Conservation (phyloP, 2,797 vertebrate genomes). For the Poeciliopsis presidionis region DNA sequence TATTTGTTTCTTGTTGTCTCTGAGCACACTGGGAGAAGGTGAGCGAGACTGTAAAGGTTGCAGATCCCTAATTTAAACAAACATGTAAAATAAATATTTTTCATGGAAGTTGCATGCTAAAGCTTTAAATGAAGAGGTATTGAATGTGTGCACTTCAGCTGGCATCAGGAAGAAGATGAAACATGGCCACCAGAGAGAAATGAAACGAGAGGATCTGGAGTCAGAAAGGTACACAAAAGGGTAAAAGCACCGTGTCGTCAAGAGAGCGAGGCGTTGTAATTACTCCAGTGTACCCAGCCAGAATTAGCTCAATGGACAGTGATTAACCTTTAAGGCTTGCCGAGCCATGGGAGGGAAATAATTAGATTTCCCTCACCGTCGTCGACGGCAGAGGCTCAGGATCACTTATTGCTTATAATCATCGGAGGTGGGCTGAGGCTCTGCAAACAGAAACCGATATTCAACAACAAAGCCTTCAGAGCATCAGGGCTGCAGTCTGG, state of each 20-base stretch:
- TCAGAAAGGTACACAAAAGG: conserved; percentile 36
- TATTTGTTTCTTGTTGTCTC: no score
- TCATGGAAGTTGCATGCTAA: no score
- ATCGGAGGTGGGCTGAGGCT: conserved; percentile 41
- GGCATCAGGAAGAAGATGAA: neutral
- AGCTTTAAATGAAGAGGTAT: neutral
- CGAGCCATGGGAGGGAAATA: conserved; percentile 77
- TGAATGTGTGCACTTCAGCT: neutral
- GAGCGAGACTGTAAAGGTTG: no score
- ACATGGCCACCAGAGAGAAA: neutral
- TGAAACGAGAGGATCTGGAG: conserved; percentile 27
- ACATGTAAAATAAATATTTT: no score
- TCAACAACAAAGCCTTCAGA: conserved; percentile 26
- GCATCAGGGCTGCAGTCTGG: conserved; percentile 14
- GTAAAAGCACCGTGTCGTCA: neutral
- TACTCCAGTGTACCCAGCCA: conserved; percentile 72
- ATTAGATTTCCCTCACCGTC: conserved; percentile 69
- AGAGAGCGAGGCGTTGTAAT: conserved; percentile 66
- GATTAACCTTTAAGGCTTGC: conserved; percentile 83
- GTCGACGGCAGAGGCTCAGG: conserved; percentile 49
- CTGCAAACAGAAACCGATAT: conserved; percentile 56
- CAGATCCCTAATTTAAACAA: no score
- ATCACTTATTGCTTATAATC: conserved; percentile 67
- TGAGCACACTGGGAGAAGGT: no score
- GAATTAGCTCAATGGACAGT: conserved; percentile 77